These are phyloP conservation scores for Eristalis intricaria DNA, from an alignment of 2,888 invertebrate species.

Conservation along the genomic window DNA sequence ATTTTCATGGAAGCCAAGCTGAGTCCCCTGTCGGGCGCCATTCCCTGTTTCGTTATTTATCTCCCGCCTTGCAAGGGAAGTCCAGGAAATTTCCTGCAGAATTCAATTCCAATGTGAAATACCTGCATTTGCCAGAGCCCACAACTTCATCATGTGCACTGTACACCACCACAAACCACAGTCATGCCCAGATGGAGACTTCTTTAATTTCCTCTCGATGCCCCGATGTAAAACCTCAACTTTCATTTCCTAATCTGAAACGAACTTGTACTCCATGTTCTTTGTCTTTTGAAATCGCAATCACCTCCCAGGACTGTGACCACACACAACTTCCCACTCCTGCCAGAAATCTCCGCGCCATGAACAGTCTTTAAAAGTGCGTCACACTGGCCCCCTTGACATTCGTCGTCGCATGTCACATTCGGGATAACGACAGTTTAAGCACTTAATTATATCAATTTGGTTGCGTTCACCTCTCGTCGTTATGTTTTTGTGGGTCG, in stretches of 20 bases:
- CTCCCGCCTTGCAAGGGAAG: not conserved
- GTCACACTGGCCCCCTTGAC: not conserved
- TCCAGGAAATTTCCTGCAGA: not conserved
- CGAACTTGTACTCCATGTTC: constrained; percentile 45
- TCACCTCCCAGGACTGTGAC: not conserved
- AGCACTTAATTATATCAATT: not conserved
- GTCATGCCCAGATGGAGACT: not conserved
- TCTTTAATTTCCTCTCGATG: constrained; percentile 51
- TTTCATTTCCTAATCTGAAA: constrained; percentile 53
- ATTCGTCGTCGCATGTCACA: not conserved
- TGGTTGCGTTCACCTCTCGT: not conserved
- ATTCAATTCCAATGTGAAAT: not conserved
- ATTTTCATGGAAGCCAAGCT: no score
- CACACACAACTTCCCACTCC: not conserved
- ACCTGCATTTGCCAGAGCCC: not conserved
- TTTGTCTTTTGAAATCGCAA: constrained; percentile 13
- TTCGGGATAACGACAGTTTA: not conserved
- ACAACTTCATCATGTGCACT: not conserved
- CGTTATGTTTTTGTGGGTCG: constrained; percentile 3
- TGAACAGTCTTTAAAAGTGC: not conserved
- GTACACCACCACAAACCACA: not conserved
- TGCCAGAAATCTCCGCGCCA: not conserved
- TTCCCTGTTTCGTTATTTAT: not conserved
- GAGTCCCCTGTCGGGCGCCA: not conserved
- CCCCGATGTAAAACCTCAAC: constrained; percentile 36